Evolutionary conservation across 2,888 invertebrate genomes (phyloP), one percentile per base, ranked within the genome.

Genomic region (Geophilus truncorum): DNA sequence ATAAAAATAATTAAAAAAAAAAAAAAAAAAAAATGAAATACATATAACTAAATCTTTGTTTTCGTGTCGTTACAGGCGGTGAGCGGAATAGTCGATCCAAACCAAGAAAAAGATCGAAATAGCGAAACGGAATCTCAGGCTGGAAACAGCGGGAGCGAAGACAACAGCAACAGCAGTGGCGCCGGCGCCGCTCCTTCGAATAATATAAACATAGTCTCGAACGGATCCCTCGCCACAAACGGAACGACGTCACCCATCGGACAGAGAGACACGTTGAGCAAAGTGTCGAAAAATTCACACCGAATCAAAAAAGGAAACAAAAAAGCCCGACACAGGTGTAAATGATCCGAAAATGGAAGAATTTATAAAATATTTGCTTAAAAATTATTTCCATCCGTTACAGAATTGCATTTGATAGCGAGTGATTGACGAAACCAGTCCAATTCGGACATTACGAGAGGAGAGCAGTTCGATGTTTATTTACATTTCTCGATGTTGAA

Each of bases 71-170:
- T 90, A 82, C 87, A 93, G 92, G 93, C 93, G 85, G 93, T 94
- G 9, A 93, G 93, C 88, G 93, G 93, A 83, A 90, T 93, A 83
- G 92, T 93, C 81, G 93, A 94, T 86, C 91, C 91, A 84, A 90
- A 90, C 84, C 92, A 92, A 87, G 91, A 92, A 84, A 90, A 93
- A 81, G 83, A 82, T 86, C 91, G 93, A 85, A 92, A 93, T 86
- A 95, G 94, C 88, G 95, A 95, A 88, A 93, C 94, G 70, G 95
- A 95, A 88, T 94, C 94, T 15, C 93, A 94, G 86, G 93, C 93
- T 81, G 89, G 89, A 77, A 89, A 88, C 85, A 89, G 89, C 84
- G 89, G 89, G 81, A 89, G 89, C 84, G 89, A 89, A 84, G 89
- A 89, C 85, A 89, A 88, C 84, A 86, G 81, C 84, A 85, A 82